Evolutionary conservation across 30 jellyfish, hydroid and myxozoan species (phyloP).

Genomic region (Cassiopea xamachana): DNA sequence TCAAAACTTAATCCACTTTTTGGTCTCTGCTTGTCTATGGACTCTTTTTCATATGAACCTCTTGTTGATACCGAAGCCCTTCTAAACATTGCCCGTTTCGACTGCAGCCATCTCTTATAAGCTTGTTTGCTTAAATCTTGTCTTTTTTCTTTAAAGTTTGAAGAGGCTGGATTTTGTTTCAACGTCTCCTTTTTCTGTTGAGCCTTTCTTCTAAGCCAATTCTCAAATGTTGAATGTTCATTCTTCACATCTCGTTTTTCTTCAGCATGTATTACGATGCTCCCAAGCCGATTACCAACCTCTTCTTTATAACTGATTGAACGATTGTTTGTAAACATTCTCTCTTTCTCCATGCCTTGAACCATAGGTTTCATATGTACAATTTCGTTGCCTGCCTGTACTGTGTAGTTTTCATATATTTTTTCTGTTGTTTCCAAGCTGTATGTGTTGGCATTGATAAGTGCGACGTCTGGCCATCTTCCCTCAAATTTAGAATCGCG

Average conservation of each 20-base stretch:
- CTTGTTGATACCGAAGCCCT: conserved; percentile 47
- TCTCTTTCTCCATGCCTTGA: neutral
- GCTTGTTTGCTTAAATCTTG: conserved; percentile 43
- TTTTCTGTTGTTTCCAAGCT: neutral
- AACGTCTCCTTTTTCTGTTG: conserved; percentile 27
- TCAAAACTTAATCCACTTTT: conserved; percentile 59
- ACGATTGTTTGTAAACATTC: neutral
- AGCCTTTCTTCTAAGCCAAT: conserved; percentile 66
- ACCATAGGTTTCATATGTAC: neutral
- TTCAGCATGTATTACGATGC: neutral
- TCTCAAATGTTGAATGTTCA: conserved; percentile 52
- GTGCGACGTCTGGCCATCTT: neutral
- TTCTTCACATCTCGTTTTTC: neutral
- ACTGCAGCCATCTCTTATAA: conserved; percentile 49
- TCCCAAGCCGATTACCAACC: neutral
- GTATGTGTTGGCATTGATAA: too few species aligned
- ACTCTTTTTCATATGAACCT: neutral
- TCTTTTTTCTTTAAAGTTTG: conserved; percentile 8
- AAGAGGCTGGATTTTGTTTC: neutral
- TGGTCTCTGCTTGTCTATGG: conserved; percentile 18
- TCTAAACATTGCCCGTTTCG: conserved; percentile 28
- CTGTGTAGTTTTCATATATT: neutral
- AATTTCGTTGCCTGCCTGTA: neutral
- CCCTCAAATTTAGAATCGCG: neutral
- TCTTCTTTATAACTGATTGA: neutral